phyloP scores from a whole-genome alignment of 64 coral and sea anemone species.

The Porites lutea region DNA sequence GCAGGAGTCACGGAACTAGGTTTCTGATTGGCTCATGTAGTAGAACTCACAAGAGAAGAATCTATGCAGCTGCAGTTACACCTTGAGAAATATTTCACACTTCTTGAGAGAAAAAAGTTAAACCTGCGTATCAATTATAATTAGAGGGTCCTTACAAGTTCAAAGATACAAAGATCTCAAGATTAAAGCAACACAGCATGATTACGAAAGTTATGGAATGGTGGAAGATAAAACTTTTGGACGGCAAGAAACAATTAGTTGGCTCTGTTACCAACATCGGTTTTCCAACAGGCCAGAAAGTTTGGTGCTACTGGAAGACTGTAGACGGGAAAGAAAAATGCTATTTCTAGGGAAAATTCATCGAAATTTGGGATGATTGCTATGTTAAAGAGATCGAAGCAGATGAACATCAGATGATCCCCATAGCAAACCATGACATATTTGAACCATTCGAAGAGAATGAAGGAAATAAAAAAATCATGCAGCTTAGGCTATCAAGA shows the following conservation, averaged over 20 bases:
- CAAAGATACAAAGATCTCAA: constrained; percentile 46
- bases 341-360: constrained; percentile 18
- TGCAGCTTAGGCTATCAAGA: neutral
- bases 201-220: constrained; percentile 31
- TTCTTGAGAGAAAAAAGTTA: too few species aligned
- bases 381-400: neutral
- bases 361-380: constrained; percentile 29
- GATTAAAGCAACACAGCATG: constrained; percentile 7
- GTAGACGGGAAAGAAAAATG: constrained; percentile 14
- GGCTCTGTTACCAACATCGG: neutral
- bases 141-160: too few species aligned
- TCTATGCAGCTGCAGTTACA: too few species aligned
- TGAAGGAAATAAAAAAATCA: neutral
- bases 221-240: neutral
- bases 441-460: neutral
- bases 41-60: too few species aligned
- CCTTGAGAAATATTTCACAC: too few species aligned
- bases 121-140: too few species aligned
- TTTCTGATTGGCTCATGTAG: too few species aligned
- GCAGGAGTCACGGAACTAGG: too few species aligned
- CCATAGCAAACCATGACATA: neutral
- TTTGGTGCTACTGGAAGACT: constrained; percentile 58
- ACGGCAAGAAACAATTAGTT: neutral
- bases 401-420: constrained; percentile 4
- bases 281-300: constrained; percentile 21